Evolutionary conservation across 2,113 vertebrate species (phyloP).

Genomic region (Tetrao urogallus): DNA sequence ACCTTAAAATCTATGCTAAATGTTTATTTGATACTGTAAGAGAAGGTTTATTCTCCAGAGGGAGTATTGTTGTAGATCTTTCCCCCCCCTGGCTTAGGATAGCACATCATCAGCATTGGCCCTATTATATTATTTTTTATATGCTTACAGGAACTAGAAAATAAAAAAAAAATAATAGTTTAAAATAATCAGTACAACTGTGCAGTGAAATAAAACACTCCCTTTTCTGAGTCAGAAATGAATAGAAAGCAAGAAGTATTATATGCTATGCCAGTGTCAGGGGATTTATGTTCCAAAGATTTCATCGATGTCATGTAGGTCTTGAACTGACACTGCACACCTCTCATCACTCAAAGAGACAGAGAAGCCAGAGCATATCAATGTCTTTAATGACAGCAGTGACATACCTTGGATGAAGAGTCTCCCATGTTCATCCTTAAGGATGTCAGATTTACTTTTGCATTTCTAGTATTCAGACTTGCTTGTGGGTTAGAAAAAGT

Average conservation of each 20-base stretch:
- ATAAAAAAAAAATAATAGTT: not conserved
- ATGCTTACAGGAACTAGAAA: not conserved
- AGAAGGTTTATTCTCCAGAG: not conserved
- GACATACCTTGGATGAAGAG: not conserved
- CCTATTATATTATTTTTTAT: not conserved
- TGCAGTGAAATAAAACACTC: not conserved
- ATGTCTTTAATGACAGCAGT: constrained; percentile 7
- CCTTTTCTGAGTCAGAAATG: not conserved
- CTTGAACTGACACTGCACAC: not conserved
- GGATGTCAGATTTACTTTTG: not conserved
- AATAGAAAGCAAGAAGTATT: not conserved
- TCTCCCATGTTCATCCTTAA: not conserved
- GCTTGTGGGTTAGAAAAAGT: not conserved
- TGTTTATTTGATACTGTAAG: not conserved
- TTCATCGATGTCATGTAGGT: not conserved
- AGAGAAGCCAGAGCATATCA: not conserved
- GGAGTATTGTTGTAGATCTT: not conserved
- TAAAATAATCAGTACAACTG: not conserved
- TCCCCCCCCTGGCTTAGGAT: not conserved
- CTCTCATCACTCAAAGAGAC: not conserved
- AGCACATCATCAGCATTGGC: not conserved
- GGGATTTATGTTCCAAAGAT: constrained; percentile 24
- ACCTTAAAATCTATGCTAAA: not conserved
- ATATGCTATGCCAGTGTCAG: not conserved
- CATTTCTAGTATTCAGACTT: not conserved